Conservation (phyloP, 2,113 vertebrate species). For the Gorsachius goisagi region DNA sequence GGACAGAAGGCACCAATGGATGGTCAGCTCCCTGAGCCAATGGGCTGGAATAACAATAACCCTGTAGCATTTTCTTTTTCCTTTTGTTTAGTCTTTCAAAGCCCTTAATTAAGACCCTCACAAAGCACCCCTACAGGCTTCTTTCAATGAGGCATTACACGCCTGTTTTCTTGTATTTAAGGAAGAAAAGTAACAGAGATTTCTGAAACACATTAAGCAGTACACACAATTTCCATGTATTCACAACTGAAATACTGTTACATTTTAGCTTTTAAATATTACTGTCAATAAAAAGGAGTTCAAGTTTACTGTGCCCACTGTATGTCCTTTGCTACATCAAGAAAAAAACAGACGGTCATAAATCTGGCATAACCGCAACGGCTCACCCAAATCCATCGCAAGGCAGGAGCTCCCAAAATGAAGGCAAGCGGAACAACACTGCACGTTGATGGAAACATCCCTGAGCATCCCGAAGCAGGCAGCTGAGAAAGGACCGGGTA, state of each 20-base stretch:
- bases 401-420: not conserved
- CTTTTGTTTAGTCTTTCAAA: conserved; percentile 83
- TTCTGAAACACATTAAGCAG: conserved; percentile 78
- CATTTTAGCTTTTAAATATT: conserved; percentile 75
- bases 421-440: not conserved
- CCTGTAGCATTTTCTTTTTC: conserved; percentile 79
- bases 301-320: not conserved
- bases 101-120: conserved; percentile 81
- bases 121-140: conserved; percentile 75
- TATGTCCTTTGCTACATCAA: not conserved
- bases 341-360: not conserved
- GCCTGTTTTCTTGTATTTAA: conserved; percentile 83
- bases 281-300: conserved; percentile 50
- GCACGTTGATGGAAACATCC: not conserved
- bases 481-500: not conserved
- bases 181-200: conserved; percentile 72
- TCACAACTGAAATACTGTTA: conserved; percentile 77
- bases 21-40: conserved; percentile 80
- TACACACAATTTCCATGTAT: conserved; percentile 75
- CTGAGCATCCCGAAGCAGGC: not conserved
- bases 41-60: conserved; percentile 85
- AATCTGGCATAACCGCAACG: not conserved
- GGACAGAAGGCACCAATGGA: conserved; percentile 85
- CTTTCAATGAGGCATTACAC: conserved; percentile 80
- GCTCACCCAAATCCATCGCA: not conserved